A percentile compares a stretch with the other conserved stretches of the same genome.
phyloP scores from a whole-genome alignment of 2,113 vertebrate species.

The Murina feae region DNA sequence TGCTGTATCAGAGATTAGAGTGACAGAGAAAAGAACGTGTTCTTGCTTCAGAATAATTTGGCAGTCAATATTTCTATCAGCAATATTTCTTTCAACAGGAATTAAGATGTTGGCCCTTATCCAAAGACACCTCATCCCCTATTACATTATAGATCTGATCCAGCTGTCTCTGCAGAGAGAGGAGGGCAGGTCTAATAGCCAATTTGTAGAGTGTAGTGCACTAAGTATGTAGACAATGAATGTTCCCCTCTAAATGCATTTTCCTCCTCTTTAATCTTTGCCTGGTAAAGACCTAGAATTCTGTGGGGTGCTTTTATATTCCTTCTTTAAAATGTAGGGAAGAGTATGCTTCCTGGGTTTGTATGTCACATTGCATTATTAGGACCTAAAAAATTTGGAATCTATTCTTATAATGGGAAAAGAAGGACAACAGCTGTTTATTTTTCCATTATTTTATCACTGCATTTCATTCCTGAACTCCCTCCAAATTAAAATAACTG shows the following conservation, averaged over 20 bases:
- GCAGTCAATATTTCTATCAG: conserved; percentile 63
- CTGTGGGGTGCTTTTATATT: neutral
- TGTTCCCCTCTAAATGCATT: neutral
- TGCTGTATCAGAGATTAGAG: neutral
- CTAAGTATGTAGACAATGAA: neutral
- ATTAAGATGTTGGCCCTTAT: conserved; percentile 64
- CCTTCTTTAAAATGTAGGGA: neutral
- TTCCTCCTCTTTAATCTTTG: conserved; percentile 46
- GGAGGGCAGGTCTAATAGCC: conserved; percentile 40
- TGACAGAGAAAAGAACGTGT: neutral
- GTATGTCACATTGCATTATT: conserved; percentile 6
- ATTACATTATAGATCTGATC: conserved; percentile 60
- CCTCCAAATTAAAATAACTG: neutral
- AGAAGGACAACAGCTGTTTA: neutral
- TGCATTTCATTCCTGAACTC: neutral
- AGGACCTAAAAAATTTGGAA: neutral
- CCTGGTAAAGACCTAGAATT: neutral
- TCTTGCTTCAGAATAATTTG: conserved; percentile 62
- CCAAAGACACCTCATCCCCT: conserved; percentile 64
- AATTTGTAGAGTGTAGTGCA: conserved; percentile 19
- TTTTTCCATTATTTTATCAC: conserved; percentile 12
- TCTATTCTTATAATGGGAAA: neutral
- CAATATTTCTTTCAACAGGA: conserved; percentile 62
- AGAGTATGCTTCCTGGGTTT: neutral
- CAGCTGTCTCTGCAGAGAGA: conserved; percentile 30